These are phyloP conservation scores for Escarpia spicata DNA, from an alignment of 2,888 invertebrate species.

Conservation along the genomic window DNA sequence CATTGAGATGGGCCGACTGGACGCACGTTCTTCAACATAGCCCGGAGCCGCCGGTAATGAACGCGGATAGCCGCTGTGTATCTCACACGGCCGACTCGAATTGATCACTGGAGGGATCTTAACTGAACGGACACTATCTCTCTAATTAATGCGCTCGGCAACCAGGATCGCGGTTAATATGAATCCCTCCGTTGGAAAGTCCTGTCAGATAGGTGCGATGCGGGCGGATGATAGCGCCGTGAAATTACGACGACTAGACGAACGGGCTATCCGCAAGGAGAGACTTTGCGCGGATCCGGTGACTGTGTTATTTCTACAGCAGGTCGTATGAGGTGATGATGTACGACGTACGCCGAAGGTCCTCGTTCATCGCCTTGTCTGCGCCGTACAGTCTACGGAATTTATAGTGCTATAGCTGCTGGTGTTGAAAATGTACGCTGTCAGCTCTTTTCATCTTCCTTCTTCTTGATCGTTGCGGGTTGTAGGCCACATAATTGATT, in stretches of 20 bases:
- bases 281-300: not conserved
- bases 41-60: not conserved
- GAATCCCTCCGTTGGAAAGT: not conserved
- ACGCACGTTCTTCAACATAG: not conserved
- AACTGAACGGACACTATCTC: conserved; percentile 16
- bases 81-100: not conserved
- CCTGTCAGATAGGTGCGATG: not conserved
- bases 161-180: not conserved
- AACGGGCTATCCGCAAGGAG: not conserved
- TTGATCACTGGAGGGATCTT: not conserved
- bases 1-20: not conserved
- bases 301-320: not conserved
- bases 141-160: not conserved
- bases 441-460: not conserved
- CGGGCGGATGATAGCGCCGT: not conserved
- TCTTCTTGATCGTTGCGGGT: no score
- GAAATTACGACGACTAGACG: not conserved
- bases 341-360: not conserved
- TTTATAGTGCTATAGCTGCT: not conserved
- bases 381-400: not conserved
- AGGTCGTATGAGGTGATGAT: not conserved
- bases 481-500: no score
- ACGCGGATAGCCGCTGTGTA: not conserved
- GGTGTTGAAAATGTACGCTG: not conserved
- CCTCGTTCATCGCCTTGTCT: not conserved